These are phyloP conservation scores for Neofelis nebulosa DNA, from an alignment of 2,113 vertebrate genomes.

Conservation along the genomic window DNA sequence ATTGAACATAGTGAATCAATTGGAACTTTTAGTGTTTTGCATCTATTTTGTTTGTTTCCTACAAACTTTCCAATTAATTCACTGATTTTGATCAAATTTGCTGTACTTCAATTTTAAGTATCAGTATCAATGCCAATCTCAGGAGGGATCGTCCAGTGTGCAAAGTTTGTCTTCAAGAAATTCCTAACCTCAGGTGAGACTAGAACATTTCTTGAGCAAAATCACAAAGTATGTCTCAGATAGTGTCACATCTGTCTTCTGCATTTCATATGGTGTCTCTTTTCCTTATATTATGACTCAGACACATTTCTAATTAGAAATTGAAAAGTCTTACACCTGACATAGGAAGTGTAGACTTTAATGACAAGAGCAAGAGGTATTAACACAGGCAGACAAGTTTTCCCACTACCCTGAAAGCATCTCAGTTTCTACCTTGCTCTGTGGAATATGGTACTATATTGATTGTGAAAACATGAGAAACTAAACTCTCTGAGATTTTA, in stretches of 20 bases:
- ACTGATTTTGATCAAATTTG: constrained; percentile 53
- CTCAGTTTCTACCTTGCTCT: neutral
- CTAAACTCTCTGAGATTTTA: neutral
- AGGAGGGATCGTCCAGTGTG: neutral
- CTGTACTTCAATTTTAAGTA: neutral
- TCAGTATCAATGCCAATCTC: neutral
- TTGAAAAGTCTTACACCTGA: neutral
- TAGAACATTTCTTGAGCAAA: neutral
- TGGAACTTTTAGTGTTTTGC: constrained; percentile 52
- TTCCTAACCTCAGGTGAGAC: neutral
- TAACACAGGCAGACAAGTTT: neutral
- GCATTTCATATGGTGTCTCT: neutral
- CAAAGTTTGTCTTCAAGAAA: neutral
- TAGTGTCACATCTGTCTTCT: neutral
- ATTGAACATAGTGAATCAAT: constrained; percentile 37
- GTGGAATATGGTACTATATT: neutral
- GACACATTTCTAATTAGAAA: neutral
- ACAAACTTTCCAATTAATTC: constrained; percentile 32
- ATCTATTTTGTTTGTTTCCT: constrained; percentile 50
- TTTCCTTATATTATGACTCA: neutral
- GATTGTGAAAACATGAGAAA: neutral
- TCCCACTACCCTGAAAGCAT: neutral
- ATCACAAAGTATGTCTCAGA: neutral
- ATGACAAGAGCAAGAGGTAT: neutral
- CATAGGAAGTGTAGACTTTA: neutral